Evolutionary conservation across 2,888 invertebrate genomes (phyloP), one percentile per base, ranked within the genome.

Genomic region (Netelia fuscicornis): DNA sequence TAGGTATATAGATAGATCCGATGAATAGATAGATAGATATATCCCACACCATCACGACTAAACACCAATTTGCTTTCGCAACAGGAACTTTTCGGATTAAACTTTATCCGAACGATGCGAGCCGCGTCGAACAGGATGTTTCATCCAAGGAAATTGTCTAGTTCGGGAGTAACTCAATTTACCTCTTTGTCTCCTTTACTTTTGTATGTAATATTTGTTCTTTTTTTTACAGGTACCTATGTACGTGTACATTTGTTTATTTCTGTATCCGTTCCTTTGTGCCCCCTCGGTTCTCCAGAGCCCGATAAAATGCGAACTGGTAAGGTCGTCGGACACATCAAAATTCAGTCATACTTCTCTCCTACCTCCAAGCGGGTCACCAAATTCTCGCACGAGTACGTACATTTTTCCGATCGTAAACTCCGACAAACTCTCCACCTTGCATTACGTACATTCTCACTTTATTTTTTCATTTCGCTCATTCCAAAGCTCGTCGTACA

Each of bases 11-110:
- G 2, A 30, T 30, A 30, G 30, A 17, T 17, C 17, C 17, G 17
- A 0, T 17, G 17, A 17, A 17, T 17, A 17, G 17, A 17, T 17
- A 0, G 17, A 17, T 17, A 30, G 3, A 17, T 25, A 5, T 11
- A 23, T 25, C 37, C 11, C 23, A 11, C 52, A 37, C 58, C 58
- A 44, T 58, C 25, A 25, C 25, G 48, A 20, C 30, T 9, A 37
- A 30, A 42, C 75, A 17, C 52, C 67, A 83, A 78, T 83, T 78
- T 42, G 62, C 77, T 72, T 42, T 78, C 60, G 37, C n/a, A 17
- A 68, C 58, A 77, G 65, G 62, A 78, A 83, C 72, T 83, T 74
- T 83, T 78, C 23, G 52, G 72, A 83, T 83, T 68, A 77, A 77
- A 71, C 67, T 72, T 42, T 13, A 13, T 64, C 52, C 44, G 6